Conservation (phyloP, 2,113 vertebrate genomes). For the Athene cunicularia region DNA sequence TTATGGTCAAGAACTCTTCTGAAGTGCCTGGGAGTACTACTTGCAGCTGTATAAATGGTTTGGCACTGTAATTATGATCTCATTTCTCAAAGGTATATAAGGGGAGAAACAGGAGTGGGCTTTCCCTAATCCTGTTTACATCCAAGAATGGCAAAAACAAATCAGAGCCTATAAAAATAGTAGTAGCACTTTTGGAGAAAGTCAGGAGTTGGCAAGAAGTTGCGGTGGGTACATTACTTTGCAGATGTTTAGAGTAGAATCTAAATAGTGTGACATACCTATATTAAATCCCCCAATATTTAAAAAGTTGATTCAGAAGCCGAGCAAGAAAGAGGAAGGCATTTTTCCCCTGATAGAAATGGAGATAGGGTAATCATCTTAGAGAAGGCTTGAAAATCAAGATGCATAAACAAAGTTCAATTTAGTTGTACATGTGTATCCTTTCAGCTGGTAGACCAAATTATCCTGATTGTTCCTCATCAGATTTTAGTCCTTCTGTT, state of each 20-base stretch:
- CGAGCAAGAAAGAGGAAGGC: background rate
- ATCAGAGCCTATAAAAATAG: conserved; percentile 21
- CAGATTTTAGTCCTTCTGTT: conserved; percentile 73
- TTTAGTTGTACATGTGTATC: conserved; percentile 55
- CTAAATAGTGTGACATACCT: background rate
- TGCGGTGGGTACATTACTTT: conserved; percentile 29
- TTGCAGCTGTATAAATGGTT: conserved; percentile 43
- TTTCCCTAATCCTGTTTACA: conserved; percentile 43
- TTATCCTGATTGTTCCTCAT: conserved; percentile 66
- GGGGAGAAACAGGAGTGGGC: conserved; percentile 24
- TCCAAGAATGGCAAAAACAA: conserved; percentile 36
- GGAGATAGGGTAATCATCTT: conserved; percentile 38
- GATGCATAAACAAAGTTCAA: conserved; percentile 58
- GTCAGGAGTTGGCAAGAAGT: conserved; percentile 11
- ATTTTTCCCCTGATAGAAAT: background rate
- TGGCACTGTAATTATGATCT: conserved; percentile 57
- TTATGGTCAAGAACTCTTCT: conserved; percentile 41
- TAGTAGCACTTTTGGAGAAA: background rate
- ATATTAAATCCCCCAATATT: background rate
- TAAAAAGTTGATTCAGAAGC: conserved; percentile 21
- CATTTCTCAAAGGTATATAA: conserved; percentile 33
- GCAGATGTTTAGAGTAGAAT: conserved; percentile 7
- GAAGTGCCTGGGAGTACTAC: conserved; percentile 28
- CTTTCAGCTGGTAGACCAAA: conserved; percentile 59
- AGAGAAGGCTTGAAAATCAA: conserved; percentile 59